These are phyloP conservation scores for Alviniconcha marisindica DNA, from an alignment of 1,140 invertebrate species.

Conservation along the genomic window DNA sequence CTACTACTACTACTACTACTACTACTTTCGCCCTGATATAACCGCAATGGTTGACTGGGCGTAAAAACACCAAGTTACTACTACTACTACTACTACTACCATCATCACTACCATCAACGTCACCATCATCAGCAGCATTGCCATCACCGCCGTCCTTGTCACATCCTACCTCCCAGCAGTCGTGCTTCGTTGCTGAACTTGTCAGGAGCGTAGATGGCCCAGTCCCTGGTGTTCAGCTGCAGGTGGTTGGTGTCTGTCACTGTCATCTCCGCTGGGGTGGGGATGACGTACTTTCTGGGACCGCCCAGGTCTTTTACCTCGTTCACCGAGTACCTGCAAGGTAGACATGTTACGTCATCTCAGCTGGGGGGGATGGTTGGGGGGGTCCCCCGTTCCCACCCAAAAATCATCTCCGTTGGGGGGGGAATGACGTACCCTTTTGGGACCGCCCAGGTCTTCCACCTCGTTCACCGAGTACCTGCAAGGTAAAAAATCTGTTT, in stretches of 20 bases:
- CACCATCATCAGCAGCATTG: too few relatives aligned
- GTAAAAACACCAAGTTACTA: too few relatives aligned
- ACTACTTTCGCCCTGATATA: background rate
- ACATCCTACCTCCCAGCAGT: conserved; percentile 47
- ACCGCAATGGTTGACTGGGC: too few relatives aligned
- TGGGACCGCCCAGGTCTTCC: conserved; percentile 39
- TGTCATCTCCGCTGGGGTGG: conserved; percentile 49
- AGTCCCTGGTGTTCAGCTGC: conserved; percentile 43
- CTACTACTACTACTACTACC: too few relatives aligned
- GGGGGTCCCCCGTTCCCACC: too few relatives aligned
- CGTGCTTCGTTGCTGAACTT: conserved; percentile 45
- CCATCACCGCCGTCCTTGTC: too few relatives aligned
- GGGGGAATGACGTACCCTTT: conserved; percentile 54
- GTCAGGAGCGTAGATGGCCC: conserved; percentile 41
- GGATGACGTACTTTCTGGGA: conserved; percentile 48
- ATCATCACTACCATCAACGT: too few relatives aligned
- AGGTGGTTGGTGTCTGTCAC: conserved; percentile 30
- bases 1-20: background rate
- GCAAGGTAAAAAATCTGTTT: conserved; percentile 32
- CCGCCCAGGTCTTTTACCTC: conserved; percentile 44
- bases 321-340: conserved; percentile 39
- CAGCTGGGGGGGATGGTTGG: too few relatives aligned
- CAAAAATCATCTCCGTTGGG: conserved; percentile 47
- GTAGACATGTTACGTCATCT: conserved; percentile 35
- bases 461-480: conserved; percentile 46